Evolutionary conservation across 2,113 vertebrate genomes (phyloP), one percentile per base, ranked within the genome.

Genomic region (Clarias batrachus): DNA sequence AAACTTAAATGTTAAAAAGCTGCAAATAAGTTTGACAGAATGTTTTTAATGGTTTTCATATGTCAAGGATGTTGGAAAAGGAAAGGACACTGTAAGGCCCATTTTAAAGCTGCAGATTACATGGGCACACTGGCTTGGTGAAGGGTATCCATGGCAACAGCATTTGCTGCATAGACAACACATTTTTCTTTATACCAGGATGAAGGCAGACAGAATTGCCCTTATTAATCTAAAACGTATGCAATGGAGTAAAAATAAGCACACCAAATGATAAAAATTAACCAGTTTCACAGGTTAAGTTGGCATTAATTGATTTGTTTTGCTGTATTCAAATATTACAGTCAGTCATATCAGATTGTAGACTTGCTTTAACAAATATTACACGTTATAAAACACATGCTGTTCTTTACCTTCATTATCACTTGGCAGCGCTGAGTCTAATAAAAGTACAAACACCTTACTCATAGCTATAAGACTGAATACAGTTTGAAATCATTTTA

Each of bases 91-190:
- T 88, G 71, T 73, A 85, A 77, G 86, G 78, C 70, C 83, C 82
- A 89, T 91, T 88, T 91, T 88, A 79, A 91, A 83, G 86, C 88
- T 87, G 82, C 87, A 70, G 77, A 88, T 82, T 79, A 83, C 52
- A 88, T 77, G 68, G 85, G 87, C 82, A 87, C 85, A 87, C 81
- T 83, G 63, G 84, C 7, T 89, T 87, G 84, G 81, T 89, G 87
- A 84, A 70, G 74, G 85, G 91, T 92, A 88, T 76, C 88, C 91
- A 92, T 92, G 89, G 91, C 84, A 92, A 92, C 91, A 87, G 85
- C 83, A 87, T 84, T 87, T 87, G 60, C 80, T 87, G 65, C 80
- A 83, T 84, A 91, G 90, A 90, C 82, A 88, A 59, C 21, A 74
- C 73, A 76, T 89, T 81, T 91, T 68, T 89, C 86, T 89, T 70